A percentile compares a stretch with the other conserved stretches of the same genome.
Evolutionary conservation across 2,888 invertebrate species (phyloP).

Genomic region (Ischnus inquisitorius): DNA sequence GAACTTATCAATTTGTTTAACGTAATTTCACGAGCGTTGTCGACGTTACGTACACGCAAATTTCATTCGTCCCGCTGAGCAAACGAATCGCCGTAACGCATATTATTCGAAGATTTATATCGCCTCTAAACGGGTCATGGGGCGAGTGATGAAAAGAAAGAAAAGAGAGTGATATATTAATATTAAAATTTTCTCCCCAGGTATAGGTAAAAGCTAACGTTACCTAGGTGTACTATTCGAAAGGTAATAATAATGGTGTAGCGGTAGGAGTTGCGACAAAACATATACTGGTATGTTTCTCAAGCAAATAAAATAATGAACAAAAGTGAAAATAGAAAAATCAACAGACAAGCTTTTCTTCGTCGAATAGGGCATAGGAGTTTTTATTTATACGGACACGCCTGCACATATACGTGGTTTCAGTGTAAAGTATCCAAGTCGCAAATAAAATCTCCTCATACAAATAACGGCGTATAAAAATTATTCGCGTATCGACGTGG

Average conservation of each 20-base stretch:
- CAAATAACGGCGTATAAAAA: conserved; percentile 9
- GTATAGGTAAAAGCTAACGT: background rate
- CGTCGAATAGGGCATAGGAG: conserved; percentile 31
- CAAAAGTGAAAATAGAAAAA: conserved; percentile 23
- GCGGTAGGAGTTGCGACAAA: conserved; percentile 31
- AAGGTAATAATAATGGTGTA: conserved; percentile 30
- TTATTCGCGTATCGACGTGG: background rate
- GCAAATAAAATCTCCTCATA: conserved; percentile 41
- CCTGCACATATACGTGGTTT: conserved; percentile 28
- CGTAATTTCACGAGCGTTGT: background rate
- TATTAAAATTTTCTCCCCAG: conserved; percentile 4
- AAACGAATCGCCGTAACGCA: conserved; percentile 6
- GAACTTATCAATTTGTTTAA: background rate
- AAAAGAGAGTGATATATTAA: conserved; percentile 17
- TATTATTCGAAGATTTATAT: background rate
- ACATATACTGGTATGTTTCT: conserved; percentile 19
- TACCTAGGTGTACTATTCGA: conserved; percentile 9
- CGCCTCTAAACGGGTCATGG: background rate
- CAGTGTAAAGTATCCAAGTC: conserved; percentile 42
- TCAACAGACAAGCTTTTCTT: conserved; percentile 32
- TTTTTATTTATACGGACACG: conserved; percentile 56
- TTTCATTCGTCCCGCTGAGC: conserved; percentile 14
- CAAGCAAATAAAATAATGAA: conserved; percentile 34
- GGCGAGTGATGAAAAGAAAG: background rate
- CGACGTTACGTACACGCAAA: background rate